Conservation (phyloP, 2,888 invertebrate genomes). For the Corbicula japonica region DNA sequence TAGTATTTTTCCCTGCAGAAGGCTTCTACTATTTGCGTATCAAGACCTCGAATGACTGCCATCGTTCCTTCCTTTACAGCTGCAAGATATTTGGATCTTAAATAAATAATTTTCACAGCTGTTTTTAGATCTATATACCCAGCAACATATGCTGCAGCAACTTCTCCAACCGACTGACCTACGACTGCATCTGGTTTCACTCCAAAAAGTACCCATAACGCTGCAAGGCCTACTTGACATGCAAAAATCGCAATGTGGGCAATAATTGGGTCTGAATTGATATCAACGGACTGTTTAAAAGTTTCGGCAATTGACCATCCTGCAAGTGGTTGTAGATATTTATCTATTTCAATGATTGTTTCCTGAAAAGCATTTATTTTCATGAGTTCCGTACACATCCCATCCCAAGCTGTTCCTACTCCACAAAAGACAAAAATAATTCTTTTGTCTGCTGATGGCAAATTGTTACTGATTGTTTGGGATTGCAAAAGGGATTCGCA, state of each 20-base stretch:
- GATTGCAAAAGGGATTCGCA: neutral
- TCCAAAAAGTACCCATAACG: slow-evolving; percentile 64
- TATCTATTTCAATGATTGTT: slow-evolving; percentile 55
- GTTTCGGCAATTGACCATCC: slow-evolving; percentile 42
- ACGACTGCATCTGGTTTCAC: slow-evolving; percentile 66
- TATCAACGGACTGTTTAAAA: slow-evolving; percentile 33
- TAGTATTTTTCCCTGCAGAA: no score
- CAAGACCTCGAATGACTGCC: slow-evolving; percentile 62
- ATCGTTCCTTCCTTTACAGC: slow-evolving; percentile 61
- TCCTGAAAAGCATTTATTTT: slow-evolving; percentile 46
- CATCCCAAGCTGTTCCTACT: slow-evolving; percentile 68
- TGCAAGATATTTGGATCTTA: slow-evolving; percentile 61
- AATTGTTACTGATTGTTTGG: neutral
- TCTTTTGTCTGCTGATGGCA: neutral
- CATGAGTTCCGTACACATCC: slow-evolving; percentile 67
- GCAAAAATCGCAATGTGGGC: slow-evolving; percentile 74
- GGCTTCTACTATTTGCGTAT: slow-evolving; percentile 47
- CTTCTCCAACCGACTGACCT: slow-evolving; percentile 78
- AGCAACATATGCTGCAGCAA: slow-evolving; percentile 69
- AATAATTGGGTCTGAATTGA: slow-evolving; percentile 53
- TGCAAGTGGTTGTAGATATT: slow-evolving; percentile 33
- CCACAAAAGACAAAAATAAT: slow-evolving; percentile 72
- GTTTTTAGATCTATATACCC: slow-evolving; percentile 57
- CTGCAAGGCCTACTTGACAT: slow-evolving; percentile 64
- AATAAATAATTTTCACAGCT: slow-evolving; percentile 70